phyloP scores from a whole-genome alignment of 2,113 vertebrate genomes.

The Melozone crissalis region DNA sequence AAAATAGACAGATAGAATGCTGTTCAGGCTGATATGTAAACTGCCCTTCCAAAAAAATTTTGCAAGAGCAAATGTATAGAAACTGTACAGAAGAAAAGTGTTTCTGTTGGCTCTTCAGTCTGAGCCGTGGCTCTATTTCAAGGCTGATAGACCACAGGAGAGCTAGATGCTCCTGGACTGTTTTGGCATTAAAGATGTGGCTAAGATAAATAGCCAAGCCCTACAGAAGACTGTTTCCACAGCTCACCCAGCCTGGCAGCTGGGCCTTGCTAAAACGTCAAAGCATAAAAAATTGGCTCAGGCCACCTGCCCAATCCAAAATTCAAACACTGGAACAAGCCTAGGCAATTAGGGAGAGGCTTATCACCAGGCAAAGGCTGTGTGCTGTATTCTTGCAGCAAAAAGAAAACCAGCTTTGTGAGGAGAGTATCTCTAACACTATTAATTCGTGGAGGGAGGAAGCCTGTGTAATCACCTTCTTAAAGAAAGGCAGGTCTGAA shows the following conservation, averaged over 20 bases:
- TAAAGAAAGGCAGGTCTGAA: neutral
- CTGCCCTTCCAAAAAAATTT: neutral
- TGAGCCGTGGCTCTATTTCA: neutral
- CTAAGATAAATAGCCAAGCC: constrained; percentile 48
- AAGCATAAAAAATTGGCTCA: constrained; percentile 34
- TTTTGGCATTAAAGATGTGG: constrained; percentile 6
- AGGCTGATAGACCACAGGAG: constrained; percentile 18
- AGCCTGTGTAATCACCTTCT: neutral
- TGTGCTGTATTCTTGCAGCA: neutral
- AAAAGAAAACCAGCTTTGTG: neutral
- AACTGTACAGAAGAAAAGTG: neutral
- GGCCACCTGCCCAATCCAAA: constrained; percentile 32
- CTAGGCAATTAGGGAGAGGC: neutral
- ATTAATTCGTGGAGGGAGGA: neutral
- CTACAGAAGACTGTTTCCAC: constrained; percentile 28
- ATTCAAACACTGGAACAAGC: constrained; percentile 24
- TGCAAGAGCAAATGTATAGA: neutral
- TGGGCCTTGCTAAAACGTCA: neutral
- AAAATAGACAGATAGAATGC: neutral
- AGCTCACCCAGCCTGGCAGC: constrained; percentile 28
- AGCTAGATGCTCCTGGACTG: neutral
- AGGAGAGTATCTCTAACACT: neutral
- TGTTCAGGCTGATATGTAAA: neutral
- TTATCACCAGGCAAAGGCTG: neutral
- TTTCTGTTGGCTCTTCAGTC: neutral